These are phyloP conservation scores for Chloropsis cyanopogon DNA, from an alignment of 2,113 vertebrate genomes.

Conservation along the genomic window DNA sequence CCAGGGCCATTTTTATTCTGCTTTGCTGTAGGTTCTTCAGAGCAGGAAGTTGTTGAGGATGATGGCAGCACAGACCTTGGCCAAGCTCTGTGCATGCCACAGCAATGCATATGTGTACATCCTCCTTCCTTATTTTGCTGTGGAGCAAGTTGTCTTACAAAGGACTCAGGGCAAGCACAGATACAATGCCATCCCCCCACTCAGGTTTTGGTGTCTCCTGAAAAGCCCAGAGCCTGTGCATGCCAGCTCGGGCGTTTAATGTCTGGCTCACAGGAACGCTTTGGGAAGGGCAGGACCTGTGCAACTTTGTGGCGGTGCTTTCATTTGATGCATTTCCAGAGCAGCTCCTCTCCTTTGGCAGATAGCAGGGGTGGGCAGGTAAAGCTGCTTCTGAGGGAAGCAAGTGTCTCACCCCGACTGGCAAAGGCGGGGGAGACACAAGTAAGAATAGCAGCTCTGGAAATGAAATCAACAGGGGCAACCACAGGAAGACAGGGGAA, in stretches of 20 bases:
- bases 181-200: accelerated
- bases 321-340: background rate
- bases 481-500: background rate
- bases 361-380: background rate
- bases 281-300: background rate
- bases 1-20: background rate
- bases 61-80: accelerated
- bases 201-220: conserved; percentile 32
- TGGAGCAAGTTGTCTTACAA: conserved; percentile 65
- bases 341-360: background rate
- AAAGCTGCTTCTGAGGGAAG: background rate
- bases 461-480: background rate
- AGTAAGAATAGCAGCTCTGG: background rate
- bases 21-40: background rate
- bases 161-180: conserved; percentile 67
- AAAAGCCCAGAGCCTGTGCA: conserved; percentile 71
- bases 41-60: background rate
- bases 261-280: background rate
- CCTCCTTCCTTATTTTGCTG: background rate
- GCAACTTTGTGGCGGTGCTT: background rate
- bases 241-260: conserved; percentile 50
- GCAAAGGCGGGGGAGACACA: background rate
- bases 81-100: background rate
- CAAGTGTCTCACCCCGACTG: background rate
- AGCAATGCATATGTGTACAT: background rate